A percentile compares a stretch with the other conserved stretches of the same genome.
Conservation (phyloP, 2,888 invertebrate species). For the Caenorhabditis angaria region DNA sequence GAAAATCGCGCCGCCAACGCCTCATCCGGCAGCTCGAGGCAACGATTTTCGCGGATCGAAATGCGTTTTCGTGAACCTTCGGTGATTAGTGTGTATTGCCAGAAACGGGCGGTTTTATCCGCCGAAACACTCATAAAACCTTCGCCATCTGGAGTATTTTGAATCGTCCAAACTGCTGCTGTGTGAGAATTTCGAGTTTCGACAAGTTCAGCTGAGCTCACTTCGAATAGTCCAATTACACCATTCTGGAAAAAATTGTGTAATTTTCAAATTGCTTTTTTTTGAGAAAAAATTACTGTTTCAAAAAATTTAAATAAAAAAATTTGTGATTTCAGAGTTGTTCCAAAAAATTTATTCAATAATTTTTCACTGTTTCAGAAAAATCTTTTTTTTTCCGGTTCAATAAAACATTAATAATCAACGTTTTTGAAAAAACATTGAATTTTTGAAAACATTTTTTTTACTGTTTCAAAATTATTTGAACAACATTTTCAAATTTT, state of each 20-base stretch:
- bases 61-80: constrained; percentile 72
- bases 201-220: constrained; percentile 83
- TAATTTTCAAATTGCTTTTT: too few relatives aligned
- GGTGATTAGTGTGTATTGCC: constrained; percentile 84
- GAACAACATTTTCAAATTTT: too few relatives aligned
- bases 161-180: constrained; percentile 83
- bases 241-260: constrained; percentile 76
- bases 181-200: constrained; percentile 83
- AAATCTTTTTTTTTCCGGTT: too few relatives aligned
- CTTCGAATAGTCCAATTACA: constrained; percentile 83
- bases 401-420: too few relatives aligned
- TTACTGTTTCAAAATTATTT: too few relatives aligned
- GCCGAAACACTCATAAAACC: constrained; percentile 81
- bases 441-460: too few relatives aligned
- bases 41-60: constrained; percentile 80
- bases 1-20: constrained; percentile 82
- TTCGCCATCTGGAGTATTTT: constrained; percentile 78
- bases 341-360: too few relatives aligned
- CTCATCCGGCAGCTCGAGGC: constrained; percentile 86
- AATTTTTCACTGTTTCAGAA: too few relatives aligned
- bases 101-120: constrained; percentile 89
- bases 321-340: too few relatives aligned
- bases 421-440: too few relatives aligned
- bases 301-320: too few relatives aligned
- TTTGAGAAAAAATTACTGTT: too few relatives aligned